Percentiles rank a stretch among this genome's conserved stretches.
These are phyloP conservation scores for Petromus typicus DNA, from an alignment of 2,113 vertebrate genomes.

Conservation along the genomic window DNA sequence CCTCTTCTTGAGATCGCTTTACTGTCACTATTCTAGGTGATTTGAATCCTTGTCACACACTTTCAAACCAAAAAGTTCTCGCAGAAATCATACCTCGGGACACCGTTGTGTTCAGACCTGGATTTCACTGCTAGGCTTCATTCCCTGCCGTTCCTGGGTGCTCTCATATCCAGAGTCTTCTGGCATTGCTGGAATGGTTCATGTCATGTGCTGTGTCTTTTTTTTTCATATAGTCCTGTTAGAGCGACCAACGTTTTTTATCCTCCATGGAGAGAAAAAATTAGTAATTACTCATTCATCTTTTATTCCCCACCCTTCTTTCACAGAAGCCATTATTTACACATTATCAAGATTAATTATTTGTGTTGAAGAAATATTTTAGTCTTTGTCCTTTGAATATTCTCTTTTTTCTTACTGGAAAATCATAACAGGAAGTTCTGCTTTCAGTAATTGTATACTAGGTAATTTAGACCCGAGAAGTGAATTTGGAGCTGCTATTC, in stretches of 20 bases:
- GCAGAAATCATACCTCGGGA: background rate
- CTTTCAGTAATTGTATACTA: background rate
- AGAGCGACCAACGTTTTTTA: background rate
- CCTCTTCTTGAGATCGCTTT: background rate
- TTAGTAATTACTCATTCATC: background rate
- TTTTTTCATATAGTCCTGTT: background rate
- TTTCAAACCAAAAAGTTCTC: background rate
- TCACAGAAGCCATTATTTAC: background rate
- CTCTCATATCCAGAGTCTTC: background rate
- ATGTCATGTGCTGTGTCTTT: background rate
- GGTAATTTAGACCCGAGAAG: background rate
- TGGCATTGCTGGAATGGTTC: background rate
- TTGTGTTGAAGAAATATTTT: background rate
- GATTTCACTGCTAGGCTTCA: background rate
- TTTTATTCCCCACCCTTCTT: background rate
- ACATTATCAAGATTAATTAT: background rate
- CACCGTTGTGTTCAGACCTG: background rate
- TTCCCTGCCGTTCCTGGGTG: background rate
- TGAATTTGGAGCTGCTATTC: background rate
- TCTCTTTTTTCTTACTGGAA: conserved; percentile 35
- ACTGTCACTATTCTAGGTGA: background rate
- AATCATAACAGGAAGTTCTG: background rate
- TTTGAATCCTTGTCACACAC: background rate
- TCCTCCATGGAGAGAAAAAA: background rate
- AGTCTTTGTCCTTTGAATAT: background rate